Base-by-base conservation (phyloP, 2,797 vertebrate species). In the Heliangelus exortis region DNA sequence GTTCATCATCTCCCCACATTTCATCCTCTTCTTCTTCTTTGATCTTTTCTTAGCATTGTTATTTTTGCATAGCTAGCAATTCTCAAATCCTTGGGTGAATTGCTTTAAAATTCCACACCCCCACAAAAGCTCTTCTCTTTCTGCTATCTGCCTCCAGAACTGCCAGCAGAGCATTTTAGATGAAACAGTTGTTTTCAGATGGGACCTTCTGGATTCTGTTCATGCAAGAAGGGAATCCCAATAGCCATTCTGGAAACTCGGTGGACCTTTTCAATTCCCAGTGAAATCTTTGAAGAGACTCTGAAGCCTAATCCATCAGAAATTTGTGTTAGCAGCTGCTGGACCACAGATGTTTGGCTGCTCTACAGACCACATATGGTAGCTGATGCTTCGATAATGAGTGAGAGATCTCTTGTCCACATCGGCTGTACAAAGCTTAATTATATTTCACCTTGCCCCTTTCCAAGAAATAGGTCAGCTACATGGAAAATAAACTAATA, bases 331-430 rank as follows among this genome's bases (percentile, higher is more conserved):
- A 91, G 86, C 96, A 96, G 94, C 91, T 96, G 95, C 79, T 90
- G 87, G 88, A 90, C 72, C 82, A 87, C 82, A 94, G 96, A 94
- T 57, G 34, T 88, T 93, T 96, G 96, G 93, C 95, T 94, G 55
- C 65, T 95, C 94, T 92, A 71, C 77, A 92, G 81, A 65, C 90
- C 80, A 82, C 94, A 95, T 89, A 95, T 91, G 94, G 90, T 79
- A 89, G 77, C 51, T 93, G 84, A 95, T 92, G 80, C 74, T 94
- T 90, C 4, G 0, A 54, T 94, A 94, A 93, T 93, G 92, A 94
- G 72, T 28, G 67, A 94, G 77, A 88, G 66, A 80, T 88, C 78
- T 87, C 91, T 68, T 92, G 83, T 92, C 80, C 88, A 80, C 62
- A 81, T 89, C 75, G 95, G 72, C 54, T 74, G 71, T 77, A 80